Conservation (phyloP, 1,140 invertebrate species). For the Bathynomus jamesi region DNA sequence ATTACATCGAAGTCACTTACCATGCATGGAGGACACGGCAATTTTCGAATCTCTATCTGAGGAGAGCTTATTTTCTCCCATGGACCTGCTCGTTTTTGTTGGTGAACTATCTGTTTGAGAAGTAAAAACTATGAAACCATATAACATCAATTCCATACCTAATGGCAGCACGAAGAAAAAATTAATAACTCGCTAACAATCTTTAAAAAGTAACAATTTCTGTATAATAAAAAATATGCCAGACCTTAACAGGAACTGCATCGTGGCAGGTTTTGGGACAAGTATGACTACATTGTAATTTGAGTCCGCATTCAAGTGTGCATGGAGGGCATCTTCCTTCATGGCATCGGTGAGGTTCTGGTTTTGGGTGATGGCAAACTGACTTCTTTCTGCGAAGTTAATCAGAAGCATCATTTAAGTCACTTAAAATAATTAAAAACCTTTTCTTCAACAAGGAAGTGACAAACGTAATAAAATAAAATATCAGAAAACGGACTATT, state of each 20-base stretch:
- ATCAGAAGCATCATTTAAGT: slow-evolving; percentile 17
- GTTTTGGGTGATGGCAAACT: slow-evolving; percentile 66
- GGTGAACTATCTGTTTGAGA: too few species aligned
- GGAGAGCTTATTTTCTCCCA: slow-evolving; percentile 55
- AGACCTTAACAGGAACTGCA: slow-evolving; percentile 57
- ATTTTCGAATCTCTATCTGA: slow-evolving; percentile 54
- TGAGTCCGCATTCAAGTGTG: slow-evolving; percentile 59
- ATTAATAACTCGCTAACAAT: too few species aligned
- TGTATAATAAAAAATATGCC: too few species aligned
- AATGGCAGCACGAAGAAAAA: too few species aligned
- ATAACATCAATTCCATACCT: too few species aligned
- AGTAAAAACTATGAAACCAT: too few species aligned
- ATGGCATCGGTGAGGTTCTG: slow-evolving; percentile 72
- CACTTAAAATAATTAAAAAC: neutral
- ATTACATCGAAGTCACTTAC: slow-evolving; percentile 41
- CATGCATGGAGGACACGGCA: slow-evolving; percentile 52
- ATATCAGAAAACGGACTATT: too few species aligned
- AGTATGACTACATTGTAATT: slow-evolving; percentile 60
- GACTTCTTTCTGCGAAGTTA: slow-evolving; percentile 52
- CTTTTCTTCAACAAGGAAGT: too few species aligned
- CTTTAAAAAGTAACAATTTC: too few species aligned
- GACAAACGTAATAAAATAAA: too few species aligned
- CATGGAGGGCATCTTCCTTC: slow-evolving; percentile 80
- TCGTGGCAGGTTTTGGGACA: slow-evolving; percentile 73
- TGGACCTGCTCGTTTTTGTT: slow-evolving; percentile 57